Percentiles rank a stretch among this genome's conserved stretches.
phyloP scores from a whole-genome alignment of 2,113 vertebrate species.

The Pseudorectes ferrugineus region DNA sequence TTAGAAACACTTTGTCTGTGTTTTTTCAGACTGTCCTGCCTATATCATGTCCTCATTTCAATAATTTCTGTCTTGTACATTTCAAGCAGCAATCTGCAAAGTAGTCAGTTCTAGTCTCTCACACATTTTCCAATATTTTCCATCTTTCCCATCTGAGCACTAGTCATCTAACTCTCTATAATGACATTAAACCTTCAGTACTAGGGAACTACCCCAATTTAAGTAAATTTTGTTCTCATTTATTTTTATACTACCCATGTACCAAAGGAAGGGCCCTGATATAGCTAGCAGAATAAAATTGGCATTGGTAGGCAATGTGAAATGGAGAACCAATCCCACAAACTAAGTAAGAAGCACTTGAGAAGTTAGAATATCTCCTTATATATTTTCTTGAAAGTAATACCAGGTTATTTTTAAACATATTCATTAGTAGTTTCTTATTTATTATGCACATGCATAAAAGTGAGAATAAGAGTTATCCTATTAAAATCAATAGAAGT shows the following conservation, averaged over 20 bases:
- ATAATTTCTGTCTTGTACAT: background rate
- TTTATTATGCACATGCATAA: slow-evolving; percentile 24
- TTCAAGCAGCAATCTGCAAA: background rate
- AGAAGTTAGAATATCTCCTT: background rate
- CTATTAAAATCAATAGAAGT: slow-evolving; percentile 20
- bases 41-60: background rate
- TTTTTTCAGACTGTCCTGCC: background rate
- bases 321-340: background rate
- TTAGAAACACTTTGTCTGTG: background rate
- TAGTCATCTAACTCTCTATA: background rate
- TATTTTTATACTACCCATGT: background rate
- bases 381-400: background rate
- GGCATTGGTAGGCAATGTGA: background rate
- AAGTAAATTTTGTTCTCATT: background rate
- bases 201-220: background rate
- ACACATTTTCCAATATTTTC: background rate
- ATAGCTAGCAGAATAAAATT: background rate
- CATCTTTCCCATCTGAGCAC: background rate
- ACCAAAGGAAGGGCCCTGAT: background rate
- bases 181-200: background rate
- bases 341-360: background rate
- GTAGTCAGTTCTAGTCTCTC: background rate
- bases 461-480: background rate
- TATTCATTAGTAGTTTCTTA: background rate
- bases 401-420: background rate